Evolutionary conservation across 2,888 invertebrate genomes (phyloP).

Genomic region (Protonemura montana): DNA sequence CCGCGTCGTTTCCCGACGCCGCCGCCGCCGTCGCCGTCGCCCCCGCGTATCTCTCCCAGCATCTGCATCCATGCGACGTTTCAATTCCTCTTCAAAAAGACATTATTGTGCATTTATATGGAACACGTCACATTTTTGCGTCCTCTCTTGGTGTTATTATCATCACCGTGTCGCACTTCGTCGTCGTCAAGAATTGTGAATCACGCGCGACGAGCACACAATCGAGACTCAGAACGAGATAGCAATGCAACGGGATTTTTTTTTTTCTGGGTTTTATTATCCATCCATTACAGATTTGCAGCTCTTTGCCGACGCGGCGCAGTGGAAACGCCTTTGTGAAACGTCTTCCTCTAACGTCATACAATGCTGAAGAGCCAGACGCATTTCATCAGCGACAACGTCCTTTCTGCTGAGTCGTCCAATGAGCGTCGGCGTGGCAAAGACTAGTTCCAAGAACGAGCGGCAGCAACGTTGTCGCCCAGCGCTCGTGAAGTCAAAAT

Average conservation of each 20-base stretch:
- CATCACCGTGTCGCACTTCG: background rate
- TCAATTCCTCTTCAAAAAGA: background rate
- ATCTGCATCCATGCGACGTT: background rate
- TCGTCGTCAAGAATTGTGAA: background rate
- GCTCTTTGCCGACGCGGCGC: background rate
- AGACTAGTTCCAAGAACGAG: background rate
- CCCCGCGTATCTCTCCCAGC: no score
- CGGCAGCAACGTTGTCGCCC: background rate
- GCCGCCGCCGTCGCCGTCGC: no score
- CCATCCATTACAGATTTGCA: background rate
- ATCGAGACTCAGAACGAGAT: background rate
- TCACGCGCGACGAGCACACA: background rate
- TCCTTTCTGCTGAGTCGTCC: no score
- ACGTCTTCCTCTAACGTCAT: background rate
- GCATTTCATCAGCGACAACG: background rate
- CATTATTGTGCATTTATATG: slow-evolving; percentile 2
- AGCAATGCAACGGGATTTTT: background rate
- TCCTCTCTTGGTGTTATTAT: background rate
- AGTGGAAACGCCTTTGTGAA: background rate
- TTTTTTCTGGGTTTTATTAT: background rate
- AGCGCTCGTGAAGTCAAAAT: background rate
- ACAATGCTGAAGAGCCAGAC: background rate
- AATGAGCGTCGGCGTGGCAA: no score
- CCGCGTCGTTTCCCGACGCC: no score
- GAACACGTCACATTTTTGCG: slow-evolving; percentile 7